phyloP scores from a whole-genome alignment of 2,797 vertebrate genomes.

The Betta splendens region DNA sequence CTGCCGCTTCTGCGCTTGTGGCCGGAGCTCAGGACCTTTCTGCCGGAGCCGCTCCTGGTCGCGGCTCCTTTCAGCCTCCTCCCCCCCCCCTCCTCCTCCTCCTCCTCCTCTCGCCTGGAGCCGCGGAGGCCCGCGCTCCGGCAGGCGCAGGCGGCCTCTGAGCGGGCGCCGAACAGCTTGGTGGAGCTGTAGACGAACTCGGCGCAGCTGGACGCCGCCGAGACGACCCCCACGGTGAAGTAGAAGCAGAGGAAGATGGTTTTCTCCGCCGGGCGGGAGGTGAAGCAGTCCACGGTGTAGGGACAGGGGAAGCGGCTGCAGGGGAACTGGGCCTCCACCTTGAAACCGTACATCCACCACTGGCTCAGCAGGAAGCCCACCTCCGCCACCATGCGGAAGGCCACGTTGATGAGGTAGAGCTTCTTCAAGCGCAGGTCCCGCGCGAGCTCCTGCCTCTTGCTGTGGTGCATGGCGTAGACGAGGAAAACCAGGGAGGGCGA shows the following conservation, averaged over 20 bases:
- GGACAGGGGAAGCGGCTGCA: slow-evolving; percentile 88
- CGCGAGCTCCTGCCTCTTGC: slow-evolving; percentile 19
- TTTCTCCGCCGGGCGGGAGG: slow-evolving; percentile 92
- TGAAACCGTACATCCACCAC: slow-evolving; percentile 88
- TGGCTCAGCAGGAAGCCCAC: slow-evolving; percentile 85
- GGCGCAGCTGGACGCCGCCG: slow-evolving; percentile 81
- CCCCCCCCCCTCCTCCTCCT: too few species aligned
- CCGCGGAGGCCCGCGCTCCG: slow-evolving; percentile 53
- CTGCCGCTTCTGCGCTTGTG: slow-evolving; percentile 30
- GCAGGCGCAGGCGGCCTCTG: slow-evolving; percentile 16
- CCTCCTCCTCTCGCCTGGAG: not conserved
- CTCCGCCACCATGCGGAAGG: slow-evolving; percentile 85
- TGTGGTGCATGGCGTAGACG: slow-evolving; percentile 87
- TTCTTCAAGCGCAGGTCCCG: slow-evolving; percentile 59
- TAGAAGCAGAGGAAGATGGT: slow-evolving; percentile 92
- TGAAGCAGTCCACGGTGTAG: slow-evolving; percentile 92
- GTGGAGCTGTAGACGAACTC: slow-evolving; percentile 78
- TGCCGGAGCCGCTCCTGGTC: not conserved
- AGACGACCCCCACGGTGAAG: slow-evolving; percentile 86
- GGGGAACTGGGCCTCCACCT: slow-evolving; percentile 84
- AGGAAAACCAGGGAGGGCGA: slow-evolving; percentile 89
- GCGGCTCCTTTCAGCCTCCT: too few species aligned
- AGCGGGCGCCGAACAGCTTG: slow-evolving; percentile 60
- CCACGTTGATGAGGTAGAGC: slow-evolving; percentile 86
- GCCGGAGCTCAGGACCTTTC: slow-evolving; percentile 28